Percentiles rank a stretch among this genome's conserved stretches.
phyloP scores from a whole-genome alignment of 2,888 invertebrate genomes.

The Heliconius charithonia region DNA sequence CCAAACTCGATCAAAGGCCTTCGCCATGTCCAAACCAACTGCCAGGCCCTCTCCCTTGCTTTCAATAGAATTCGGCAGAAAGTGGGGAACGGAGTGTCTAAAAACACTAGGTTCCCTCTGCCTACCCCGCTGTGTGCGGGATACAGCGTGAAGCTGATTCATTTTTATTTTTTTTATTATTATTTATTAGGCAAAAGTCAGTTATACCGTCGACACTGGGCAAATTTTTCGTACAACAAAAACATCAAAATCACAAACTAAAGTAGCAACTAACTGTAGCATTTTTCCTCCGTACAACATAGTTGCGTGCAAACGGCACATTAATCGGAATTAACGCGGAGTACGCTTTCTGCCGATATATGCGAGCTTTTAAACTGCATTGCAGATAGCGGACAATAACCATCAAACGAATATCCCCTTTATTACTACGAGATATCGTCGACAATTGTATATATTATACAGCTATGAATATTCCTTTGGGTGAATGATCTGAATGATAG shows the following conservation, averaged over 20 bases:
- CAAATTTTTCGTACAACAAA: constrained; percentile 7
- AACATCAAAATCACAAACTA: constrained; percentile 32
- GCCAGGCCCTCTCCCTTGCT: no score
- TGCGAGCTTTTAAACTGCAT: constrained; percentile 62
- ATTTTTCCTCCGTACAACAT: constrained; percentile 64
- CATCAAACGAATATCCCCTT: constrained; percentile 46
- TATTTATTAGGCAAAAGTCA: no score
- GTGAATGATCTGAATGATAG: constrained; percentile 44
- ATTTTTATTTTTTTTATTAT: no score
- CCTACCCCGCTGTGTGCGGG: no score
- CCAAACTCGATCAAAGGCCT: no score
- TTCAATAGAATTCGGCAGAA: no score
- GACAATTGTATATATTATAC: constrained; percentile 42
- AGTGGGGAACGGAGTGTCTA: no score
- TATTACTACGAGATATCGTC: constrained; percentile 45
- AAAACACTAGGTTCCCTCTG: no score
- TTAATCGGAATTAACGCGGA: constrained; percentile 71
- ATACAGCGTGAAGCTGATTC: no score
- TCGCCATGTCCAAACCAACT: no score
- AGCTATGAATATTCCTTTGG: constrained; percentile 45
- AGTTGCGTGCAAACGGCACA: constrained; percentile 69
- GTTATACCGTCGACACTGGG: no score
- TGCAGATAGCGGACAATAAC: constrained; percentile 56
- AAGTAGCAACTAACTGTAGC: constrained; percentile 45
- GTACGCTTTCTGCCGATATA: constrained; percentile 65